Conservation (phyloP, 2,113 vertebrate genomes). For the Dipodomys merriami region DNA sequence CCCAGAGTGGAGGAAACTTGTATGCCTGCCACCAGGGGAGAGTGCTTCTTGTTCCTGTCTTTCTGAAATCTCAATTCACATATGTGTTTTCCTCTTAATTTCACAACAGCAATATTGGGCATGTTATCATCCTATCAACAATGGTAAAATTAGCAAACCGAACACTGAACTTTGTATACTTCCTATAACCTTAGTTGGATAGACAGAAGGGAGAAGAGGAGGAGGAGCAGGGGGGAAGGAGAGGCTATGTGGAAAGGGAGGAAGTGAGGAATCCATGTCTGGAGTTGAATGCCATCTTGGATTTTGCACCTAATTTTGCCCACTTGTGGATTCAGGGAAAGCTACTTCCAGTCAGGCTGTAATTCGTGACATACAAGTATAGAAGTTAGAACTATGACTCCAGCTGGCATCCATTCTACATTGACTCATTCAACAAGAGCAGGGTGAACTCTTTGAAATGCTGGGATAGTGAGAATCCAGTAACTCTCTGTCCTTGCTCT, state of each 20-base stretch:
- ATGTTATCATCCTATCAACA: neutral
- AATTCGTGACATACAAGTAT: neutral
- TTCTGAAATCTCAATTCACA: neutral
- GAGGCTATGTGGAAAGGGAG: no score
- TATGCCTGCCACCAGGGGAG: neutral
- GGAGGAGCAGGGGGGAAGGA: no score
- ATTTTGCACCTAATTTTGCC: neutral
- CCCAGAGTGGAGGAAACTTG: neutral
- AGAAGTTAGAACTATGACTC: neutral
- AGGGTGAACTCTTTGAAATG: neutral
- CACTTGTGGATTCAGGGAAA: neutral
- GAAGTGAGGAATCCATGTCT: neutral
- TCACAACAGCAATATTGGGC: neutral
- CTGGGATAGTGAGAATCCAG: neutral
- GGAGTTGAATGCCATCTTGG: neutral
- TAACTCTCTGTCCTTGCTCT: neutral
- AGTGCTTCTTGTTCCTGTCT: neutral
- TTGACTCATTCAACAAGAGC: neutral
- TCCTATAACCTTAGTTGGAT: no score
- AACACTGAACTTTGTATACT: no score
- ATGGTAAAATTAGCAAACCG: neutral
- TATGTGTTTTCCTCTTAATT: neutral
- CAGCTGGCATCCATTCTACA: neutral
- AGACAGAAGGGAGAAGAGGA: no score
- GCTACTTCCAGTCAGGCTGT: neutral